Conservation (phyloP, 2,888 invertebrate species). For the Andricus quercusramuli region DNA sequence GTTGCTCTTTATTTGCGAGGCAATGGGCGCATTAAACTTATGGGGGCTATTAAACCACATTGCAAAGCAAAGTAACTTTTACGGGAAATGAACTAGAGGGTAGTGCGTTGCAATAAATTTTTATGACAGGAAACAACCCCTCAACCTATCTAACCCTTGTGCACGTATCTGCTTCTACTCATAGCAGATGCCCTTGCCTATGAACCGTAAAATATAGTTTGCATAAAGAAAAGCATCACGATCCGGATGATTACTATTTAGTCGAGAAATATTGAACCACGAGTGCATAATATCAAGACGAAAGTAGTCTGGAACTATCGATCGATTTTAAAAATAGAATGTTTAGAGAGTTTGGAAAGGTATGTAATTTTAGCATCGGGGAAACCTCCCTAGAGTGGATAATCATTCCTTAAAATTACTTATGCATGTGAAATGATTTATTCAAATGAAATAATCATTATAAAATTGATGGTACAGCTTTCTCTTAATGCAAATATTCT, state of each 20-base stretch:
- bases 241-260: neutral
- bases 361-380: too few relatives aligned
- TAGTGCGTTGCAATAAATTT: neutral
- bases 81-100: neutral
- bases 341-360: neutral
- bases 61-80: neutral
- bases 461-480: too few relatives aligned
- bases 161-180: neutral
- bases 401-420: too few relatives aligned
- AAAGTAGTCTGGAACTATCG: neutral
- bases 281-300: neutral
- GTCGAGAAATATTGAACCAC: neutral
- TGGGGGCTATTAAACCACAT: neutral
- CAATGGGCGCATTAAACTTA: neutral
- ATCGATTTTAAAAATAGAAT: neutral
- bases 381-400: too few relatives aligned
- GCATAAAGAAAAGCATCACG: slow-evolving; percentile 5
- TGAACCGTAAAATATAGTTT: slow-evolving; percentile 6
- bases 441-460: too few relatives aligned
- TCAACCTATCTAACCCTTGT: neutral
- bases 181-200: neutral
- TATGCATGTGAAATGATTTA: too few relatives aligned
- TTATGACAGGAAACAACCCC: neutral
- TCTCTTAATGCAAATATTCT: too few relatives aligned
- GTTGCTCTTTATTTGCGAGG: neutral